phyloP scores from a whole-genome alignment of 1,140 invertebrate genomes.

The Lepeophtheirus salmonis region DNA sequence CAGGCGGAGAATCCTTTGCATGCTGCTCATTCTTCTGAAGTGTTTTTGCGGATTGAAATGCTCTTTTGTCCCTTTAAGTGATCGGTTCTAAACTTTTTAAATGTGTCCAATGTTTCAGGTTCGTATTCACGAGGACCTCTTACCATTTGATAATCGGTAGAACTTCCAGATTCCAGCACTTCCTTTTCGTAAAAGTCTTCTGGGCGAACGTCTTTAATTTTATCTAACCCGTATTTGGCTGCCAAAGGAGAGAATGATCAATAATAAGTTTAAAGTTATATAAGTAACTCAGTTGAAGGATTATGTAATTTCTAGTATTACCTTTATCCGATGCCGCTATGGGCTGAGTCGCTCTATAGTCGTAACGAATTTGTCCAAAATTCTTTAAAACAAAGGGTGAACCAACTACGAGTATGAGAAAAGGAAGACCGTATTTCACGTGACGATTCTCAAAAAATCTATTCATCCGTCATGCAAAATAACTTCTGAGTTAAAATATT shows the following conservation, averaged over 20 bases:
- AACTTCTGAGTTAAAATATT: no score
- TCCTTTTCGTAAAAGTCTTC: slow-evolving; percentile 3
- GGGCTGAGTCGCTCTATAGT: background rate
- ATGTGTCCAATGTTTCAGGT: background rate
- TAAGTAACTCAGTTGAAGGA: background rate
- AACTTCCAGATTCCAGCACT: background rate
- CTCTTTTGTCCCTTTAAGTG: background rate
- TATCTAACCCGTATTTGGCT: background rate
- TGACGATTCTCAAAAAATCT: background rate
- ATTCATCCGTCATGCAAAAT: no score
- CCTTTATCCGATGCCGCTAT: background rate
- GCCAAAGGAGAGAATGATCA: background rate
- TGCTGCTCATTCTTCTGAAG: background rate
- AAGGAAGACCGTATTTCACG: background rate
- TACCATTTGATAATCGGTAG: slow-evolving; percentile 6
- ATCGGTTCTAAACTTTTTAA: background rate
- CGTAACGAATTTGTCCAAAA: background rate
- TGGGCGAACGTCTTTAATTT: background rate
- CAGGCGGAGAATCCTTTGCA: background rate
- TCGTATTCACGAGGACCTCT: slow-evolving; percentile 3
- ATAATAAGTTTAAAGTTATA: background rate
- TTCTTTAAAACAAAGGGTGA: background rate
- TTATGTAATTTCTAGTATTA: background rate
- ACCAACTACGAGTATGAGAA: background rate
- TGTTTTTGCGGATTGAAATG: background rate